Evolutionary conservation across 1,140 invertebrate genomes (phyloP).

Genomic region (Pemphigus obesinymphae): DNA sequence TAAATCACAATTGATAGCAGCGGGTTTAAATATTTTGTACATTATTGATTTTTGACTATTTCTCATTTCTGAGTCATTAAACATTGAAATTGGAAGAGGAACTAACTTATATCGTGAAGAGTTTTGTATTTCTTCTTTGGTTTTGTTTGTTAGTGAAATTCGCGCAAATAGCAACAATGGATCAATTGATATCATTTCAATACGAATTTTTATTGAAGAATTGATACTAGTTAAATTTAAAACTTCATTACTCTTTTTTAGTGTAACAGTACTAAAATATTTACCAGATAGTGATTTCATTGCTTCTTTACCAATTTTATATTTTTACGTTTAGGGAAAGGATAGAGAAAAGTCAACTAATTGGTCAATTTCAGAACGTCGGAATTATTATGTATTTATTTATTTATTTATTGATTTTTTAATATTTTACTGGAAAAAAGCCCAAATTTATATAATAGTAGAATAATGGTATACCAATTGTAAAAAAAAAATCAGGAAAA

Average conservation of each 20-base stretch:
- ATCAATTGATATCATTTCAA: background rate
- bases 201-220: background rate
- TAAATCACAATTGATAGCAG: too few relatives aligned
- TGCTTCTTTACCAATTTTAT: slow-evolving; percentile 48
- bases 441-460: too few relatives aligned
- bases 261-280: background rate
- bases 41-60: slow-evolving; percentile 51
- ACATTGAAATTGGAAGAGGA: slow-evolving; percentile 50
- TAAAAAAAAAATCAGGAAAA: too few relatives aligned
- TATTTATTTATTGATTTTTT: too few relatives aligned
- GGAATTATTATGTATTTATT: too few relatives aligned
- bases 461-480: too few relatives aligned
- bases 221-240: background rate
- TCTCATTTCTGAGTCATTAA: slow-evolving; percentile 50
- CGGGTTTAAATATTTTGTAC: slow-evolving; percentile 46
- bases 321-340: too few relatives aligned
- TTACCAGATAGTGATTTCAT: slow-evolving; percentile 46
- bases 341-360: too few relatives aligned
- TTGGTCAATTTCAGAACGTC: too few relatives aligned
- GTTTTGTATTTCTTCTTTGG: slow-evolving; percentile 45
- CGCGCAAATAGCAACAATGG: slow-evolving; percentile 5
- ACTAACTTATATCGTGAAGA: slow-evolving; percentile 51
- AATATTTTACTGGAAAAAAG: too few relatives aligned
- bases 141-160: background rate
- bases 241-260: background rate